Conservation (phyloP, 2,113 vertebrate species). For the Chaenogobius annularis region DNA sequence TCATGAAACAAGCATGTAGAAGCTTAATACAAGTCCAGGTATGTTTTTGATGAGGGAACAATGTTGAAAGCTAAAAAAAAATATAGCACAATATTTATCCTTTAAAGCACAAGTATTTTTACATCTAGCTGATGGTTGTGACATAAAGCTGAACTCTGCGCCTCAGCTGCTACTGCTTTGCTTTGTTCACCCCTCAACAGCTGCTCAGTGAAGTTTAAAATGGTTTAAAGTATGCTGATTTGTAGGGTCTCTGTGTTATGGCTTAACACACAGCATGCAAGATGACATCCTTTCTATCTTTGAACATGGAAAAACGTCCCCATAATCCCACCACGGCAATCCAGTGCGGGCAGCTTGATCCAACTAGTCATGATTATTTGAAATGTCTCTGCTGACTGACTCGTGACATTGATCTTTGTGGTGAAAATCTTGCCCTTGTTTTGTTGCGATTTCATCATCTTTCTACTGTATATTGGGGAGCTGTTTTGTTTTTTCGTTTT, state of each 20-base stretch:
- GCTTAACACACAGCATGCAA: conserved; percentile 11
- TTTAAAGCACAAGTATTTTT: no score
- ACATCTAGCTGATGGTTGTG: background rate
- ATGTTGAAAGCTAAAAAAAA: no score
- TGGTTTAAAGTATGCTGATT: conserved; percentile 14
- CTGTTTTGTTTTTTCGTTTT: background rate
- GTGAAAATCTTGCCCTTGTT: conserved; percentile 13
- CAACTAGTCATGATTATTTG: background rate
- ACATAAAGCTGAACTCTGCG: background rate
- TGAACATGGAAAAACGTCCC: conserved; percentile 23
- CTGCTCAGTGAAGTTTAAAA: conserved; percentile 21
- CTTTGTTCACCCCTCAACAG: conserved; percentile 32
- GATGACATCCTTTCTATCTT: conserved; percentile 19
- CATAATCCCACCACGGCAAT: conserved; percentile 18
- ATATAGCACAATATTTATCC: no score
- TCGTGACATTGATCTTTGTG: conserved; percentile 22
- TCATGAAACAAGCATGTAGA: no score
- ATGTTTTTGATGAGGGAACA: no score
- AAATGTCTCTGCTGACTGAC: background rate
- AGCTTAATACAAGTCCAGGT: no score
- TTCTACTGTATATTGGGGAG: background rate
- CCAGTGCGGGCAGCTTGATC: conserved; percentile 8
- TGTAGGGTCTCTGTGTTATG: conserved; percentile 8
- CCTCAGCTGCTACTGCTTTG: conserved; percentile 11
- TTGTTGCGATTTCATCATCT: background rate